Evolutionary conservation across 2,113 vertebrate species (phyloP), one percentile per base, ranked within the genome.

Genomic region (Sminthopsis crassicaudata): DNA sequence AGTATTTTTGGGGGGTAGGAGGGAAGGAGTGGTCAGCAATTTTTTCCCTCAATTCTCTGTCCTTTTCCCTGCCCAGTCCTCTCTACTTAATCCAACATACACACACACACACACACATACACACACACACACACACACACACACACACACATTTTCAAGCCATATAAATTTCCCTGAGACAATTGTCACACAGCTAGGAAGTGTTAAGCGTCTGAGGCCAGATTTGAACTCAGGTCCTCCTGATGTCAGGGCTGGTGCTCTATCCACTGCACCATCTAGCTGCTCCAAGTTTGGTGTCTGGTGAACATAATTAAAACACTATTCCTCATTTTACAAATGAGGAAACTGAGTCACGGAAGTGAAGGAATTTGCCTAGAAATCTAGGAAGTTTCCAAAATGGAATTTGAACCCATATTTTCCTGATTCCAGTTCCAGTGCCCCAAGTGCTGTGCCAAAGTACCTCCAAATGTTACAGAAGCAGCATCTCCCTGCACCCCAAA

Each of bases 11-110:
- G 51, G 27, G 90, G 91, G 48, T 4, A 48, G 48, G 3, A 7
- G 48, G 50, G 9, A 51, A 51, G 1, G 50, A 51, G 50, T 95
- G 46, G 48, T 53, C 89, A 76, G 23, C 42, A 52, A 88, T 91
- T 46, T 95, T 55, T 57, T 93, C n/a, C 88, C 67, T 95, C 91
- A 55, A 50, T 97, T 57, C 92, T 76, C 51, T 92, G 7, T 92
- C 91, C 1, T 76, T 8, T 90, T 88, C 36, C 54, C 12, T 26
- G 9, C 53, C 54, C 27, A 55, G 54, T n/a, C 53, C 95, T 93
- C 90, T 95, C 67, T 84, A 90, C 30, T 93, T 54, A 95, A 94
- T 90, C 53, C 88, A 12, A 36, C 60, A 67, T 6, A n/a, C 23
- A 25, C 22, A 25, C 60, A 67, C 60, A 23, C 19, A 23, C 53